Conservation (phyloP, 2,888 invertebrate species). For the Pharmacophagus antenor region DNA sequence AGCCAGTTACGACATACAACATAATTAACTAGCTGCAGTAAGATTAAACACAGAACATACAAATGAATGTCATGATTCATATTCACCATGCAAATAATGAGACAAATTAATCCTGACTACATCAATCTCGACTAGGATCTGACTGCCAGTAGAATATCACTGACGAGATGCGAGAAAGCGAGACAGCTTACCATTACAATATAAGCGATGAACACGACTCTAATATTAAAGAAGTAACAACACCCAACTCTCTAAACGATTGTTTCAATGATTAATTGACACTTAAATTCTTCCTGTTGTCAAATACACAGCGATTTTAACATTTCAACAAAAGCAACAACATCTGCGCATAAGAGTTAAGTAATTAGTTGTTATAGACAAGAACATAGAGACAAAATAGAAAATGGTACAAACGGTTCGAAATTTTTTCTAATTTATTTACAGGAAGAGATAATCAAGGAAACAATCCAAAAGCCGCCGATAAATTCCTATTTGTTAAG, state of each 20-base stretch:
- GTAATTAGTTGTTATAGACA: not conserved
- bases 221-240: too few species aligned
- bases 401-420: too few species aligned
- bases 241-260: too few species aligned
- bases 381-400: not conserved
- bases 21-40: not conserved
- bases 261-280: not conserved
- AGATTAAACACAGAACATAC: not conserved
- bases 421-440: too few species aligned
- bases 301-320: not conserved
- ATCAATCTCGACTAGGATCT: not conserved
- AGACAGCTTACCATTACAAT: not conserved
- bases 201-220: not conserved
- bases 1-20: not conserved
- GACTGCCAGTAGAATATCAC: not conserved
- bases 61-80: too few species aligned
- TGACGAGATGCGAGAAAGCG: not conserved
- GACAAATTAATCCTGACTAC: not conserved
- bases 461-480: not conserved
- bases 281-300: not conserved
- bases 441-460: not conserved
- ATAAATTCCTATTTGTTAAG: not conserved
- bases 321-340: not conserved
- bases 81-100: too few species aligned
- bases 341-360: not conserved